These are phyloP conservation scores for Puffinus mauretanicus DNA, from an alignment of 2,113 vertebrate genomes.

Conservation along the genomic window DNA sequence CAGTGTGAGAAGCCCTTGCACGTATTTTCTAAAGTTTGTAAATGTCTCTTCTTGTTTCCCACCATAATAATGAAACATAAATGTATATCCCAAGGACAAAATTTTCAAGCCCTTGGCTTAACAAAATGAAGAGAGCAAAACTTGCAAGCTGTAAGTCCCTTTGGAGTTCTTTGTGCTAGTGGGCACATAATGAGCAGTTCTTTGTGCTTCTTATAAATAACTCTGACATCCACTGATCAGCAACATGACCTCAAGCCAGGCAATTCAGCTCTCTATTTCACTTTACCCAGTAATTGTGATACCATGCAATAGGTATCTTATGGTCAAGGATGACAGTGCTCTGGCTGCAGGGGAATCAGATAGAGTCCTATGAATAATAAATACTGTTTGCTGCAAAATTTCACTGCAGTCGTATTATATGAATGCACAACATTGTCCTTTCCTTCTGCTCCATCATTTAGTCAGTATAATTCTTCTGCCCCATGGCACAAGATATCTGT, in stretches of 20 bases:
- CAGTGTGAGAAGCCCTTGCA: neutral
- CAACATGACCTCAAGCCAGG: conserved; percentile 10
- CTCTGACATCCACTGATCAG: neutral
- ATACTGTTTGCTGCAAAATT: conserved; percentile 7
- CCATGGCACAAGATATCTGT: neutral
- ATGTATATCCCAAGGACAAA: conserved; percentile 12
- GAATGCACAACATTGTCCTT: neutral
- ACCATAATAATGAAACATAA: neutral
- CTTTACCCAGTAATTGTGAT: neutral
- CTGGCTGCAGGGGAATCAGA: neutral
- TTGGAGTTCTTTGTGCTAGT: neutral
- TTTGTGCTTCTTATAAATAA: conserved; percentile 43
- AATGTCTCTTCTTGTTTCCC: neutral
- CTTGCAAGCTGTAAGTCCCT: neutral
- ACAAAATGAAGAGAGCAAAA: neutral
- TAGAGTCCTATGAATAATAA: neutral
- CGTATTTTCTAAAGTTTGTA: conserved; percentile 14
- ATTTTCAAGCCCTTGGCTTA: neutral
- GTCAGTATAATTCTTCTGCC: neutral
- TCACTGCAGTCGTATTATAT: neutral
- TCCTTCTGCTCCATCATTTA: neutral
- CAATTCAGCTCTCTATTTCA: neutral
- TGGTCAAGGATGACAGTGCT: neutral
- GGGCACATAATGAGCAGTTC: neutral
- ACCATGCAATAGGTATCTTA: neutral